Conservation (phyloP, 2,113 vertebrate species). For the Dipodomys ordii region DNA sequence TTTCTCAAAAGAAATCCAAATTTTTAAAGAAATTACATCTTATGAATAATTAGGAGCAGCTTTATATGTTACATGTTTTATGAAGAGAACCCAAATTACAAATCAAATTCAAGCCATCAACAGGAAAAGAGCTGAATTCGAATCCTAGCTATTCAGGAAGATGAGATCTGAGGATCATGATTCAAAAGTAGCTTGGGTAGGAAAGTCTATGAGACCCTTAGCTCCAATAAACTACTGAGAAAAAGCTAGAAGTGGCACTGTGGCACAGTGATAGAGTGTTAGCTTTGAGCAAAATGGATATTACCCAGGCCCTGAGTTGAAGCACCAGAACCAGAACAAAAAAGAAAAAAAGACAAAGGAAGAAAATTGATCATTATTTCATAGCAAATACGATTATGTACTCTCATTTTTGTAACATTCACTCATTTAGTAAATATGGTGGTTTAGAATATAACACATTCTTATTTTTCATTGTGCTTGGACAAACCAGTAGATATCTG, state of each 20-base stretch:
- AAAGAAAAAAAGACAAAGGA: no score
- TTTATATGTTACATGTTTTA: background rate
- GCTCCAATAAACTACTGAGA: no score
- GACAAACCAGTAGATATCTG: background rate
- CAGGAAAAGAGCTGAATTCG: no score
- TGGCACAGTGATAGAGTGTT: no score
- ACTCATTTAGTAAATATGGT: conserved; percentile 10
- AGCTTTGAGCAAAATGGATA: no score
- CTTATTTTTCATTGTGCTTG: background rate
- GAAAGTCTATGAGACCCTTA: no score
- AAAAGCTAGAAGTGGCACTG: no score
- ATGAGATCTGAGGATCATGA: no score
- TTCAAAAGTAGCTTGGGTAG: no score
- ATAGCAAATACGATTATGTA: background rate
- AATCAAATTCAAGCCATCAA: conserved; percentile 1
- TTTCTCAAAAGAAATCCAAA: background rate
- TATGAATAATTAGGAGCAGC: background rate
- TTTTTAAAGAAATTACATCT: background rate
- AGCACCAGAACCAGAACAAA: no score
- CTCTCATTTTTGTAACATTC: background rate
- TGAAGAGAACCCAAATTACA: background rate
- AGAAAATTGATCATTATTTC: background rate
- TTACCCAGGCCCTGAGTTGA: no score
- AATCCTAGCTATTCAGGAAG: no score
- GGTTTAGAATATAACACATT: background rate